phyloP scores from a whole-genome alignment of 2,888 invertebrate species.

The Beris chalybata region DNA sequence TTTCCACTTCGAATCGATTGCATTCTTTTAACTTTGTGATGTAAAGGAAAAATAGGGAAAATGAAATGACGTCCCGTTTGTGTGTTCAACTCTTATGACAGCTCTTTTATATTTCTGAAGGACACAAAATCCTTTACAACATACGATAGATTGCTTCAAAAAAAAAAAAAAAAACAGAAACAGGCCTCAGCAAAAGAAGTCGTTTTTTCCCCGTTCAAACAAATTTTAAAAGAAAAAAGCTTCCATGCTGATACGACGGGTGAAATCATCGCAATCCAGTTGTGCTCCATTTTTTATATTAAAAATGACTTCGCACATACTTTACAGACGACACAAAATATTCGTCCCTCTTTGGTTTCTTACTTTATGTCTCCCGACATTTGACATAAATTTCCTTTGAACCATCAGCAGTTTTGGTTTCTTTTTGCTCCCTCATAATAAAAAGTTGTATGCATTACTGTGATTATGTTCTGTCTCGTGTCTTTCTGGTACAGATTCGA shows the following conservation, averaged over 20 bases:
- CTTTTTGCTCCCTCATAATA: not conserved
- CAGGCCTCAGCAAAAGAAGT: too few relatives aligned
- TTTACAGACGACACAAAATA: not conserved
- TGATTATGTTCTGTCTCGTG: not conserved
- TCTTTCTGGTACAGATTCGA: not conserved
- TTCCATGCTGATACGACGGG: not conserved
- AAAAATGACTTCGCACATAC: slow-evolving; percentile 17
- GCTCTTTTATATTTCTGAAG: too few relatives aligned
- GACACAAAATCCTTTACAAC: too few relatives aligned
- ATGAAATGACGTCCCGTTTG: too few relatives aligned
- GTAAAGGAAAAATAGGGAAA: too few relatives aligned
- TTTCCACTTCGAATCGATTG: too few relatives aligned
- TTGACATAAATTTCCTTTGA: slow-evolving; percentile 1
- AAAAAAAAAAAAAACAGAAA: too few relatives aligned
- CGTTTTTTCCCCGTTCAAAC: too few relatives aligned
- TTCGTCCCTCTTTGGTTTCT: not conserved
- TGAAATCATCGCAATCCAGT: not conserved
- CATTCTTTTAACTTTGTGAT: too few relatives aligned
- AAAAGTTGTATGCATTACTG: not conserved
- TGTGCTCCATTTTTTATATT: slow-evolving; percentile 28
- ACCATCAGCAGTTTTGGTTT: not conserved
- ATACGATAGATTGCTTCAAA: too few relatives aligned
- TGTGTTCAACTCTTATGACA: too few relatives aligned
- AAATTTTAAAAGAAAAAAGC: too few relatives aligned
- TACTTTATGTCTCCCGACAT: not conserved